These are phyloP conservation scores for Misgurnus mizolepis DNA, from an alignment of 2,113 vertebrate species.

Conservation along the genomic window DNA sequence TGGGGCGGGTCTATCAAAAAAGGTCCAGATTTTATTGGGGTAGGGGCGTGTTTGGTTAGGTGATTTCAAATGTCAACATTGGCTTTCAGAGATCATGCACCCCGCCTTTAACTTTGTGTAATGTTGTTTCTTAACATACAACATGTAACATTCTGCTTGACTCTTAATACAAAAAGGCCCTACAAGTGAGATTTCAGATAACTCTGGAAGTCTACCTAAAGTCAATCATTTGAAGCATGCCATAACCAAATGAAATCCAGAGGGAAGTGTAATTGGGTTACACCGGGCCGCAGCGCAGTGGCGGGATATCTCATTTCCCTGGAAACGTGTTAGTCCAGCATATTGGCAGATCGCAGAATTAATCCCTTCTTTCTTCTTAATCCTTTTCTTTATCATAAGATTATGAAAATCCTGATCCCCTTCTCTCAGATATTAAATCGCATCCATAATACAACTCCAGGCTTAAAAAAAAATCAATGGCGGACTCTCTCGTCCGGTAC, in stretches of 20 bases:
- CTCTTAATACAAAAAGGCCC: neutral
- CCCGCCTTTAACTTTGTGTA: neutral
- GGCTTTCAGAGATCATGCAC: neutral
- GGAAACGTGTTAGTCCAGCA: slow-evolving; percentile 74
- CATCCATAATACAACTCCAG: slow-evolving; percentile 73
- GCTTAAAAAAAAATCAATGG: slow-evolving; percentile 71
- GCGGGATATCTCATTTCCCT: slow-evolving; percentile 72
- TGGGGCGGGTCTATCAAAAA: no score
- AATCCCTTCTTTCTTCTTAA: slow-evolving; percentile 83
- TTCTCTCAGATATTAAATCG: slow-evolving; percentile 81
- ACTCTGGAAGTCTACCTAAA: slow-evolving; percentile 25
- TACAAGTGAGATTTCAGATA: slow-evolving; percentile 31
- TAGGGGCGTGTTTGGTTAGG: neutral
- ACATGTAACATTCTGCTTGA: neutral
- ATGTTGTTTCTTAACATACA: slow-evolving; percentile 9
- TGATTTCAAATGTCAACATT: no score
- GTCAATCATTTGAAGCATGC: slow-evolving; percentile 47
- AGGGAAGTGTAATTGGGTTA: slow-evolving; percentile 65
- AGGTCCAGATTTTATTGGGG: no score
- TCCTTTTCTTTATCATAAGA: slow-evolving; percentile 80
- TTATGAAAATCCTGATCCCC: slow-evolving; percentile 79
- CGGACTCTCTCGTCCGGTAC: slow-evolving; percentile 54
- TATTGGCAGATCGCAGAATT: slow-evolving; percentile 83
- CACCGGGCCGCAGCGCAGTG: slow-evolving; percentile 56
- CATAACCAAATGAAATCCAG: slow-evolving; percentile 60